Percentiles rank a stretch among this genome's conserved stretches.
phyloP scores from a whole-genome alignment of 2,888 invertebrate species.

The Megaustenia siamemsis region DNA sequence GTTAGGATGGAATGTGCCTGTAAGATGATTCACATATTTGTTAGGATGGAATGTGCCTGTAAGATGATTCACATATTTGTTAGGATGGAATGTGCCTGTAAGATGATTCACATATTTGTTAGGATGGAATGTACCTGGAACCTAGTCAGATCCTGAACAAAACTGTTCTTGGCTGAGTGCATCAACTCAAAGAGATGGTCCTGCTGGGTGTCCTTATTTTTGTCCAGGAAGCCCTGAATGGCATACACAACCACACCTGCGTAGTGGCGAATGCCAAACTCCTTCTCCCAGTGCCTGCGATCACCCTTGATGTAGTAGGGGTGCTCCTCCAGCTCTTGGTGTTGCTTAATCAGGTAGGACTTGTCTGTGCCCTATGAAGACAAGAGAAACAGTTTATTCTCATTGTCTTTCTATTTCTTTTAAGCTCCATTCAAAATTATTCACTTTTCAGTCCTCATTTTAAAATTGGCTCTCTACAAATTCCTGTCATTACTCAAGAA shows the following conservation, averaged over 20 bases:
- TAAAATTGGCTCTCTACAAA: too few species aligned
- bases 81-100: too few species aligned
- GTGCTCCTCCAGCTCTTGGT: conserved; percentile 70
- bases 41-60: too few species aligned
- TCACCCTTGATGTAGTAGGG: conserved; percentile 73
- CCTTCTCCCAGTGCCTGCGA: conserved; percentile 71
- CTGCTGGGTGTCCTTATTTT: conserved; percentile 76
- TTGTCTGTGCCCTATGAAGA: conserved; percentile 70
- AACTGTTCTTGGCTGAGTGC: conserved; percentile 71
- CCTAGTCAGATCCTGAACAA: conserved; percentile 74
- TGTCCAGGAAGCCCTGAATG: conserved; percentile 73
- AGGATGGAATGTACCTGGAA: conserved; percentile 73
- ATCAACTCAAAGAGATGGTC: conserved; percentile 76
- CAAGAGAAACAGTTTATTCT: too few species aligned
- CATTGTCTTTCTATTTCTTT: too few species aligned
- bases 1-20: too few species aligned
- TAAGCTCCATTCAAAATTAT: too few species aligned
- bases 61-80: too few species aligned
- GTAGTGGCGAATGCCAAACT: conserved; percentile 75
- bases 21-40: too few species aligned
- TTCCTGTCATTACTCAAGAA: too few species aligned
- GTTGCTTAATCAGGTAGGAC: conserved; percentile 73
- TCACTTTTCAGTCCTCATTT: too few species aligned
- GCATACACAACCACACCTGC: conserved; percentile 73
- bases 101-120: too few species aligned